Base-by-base conservation (phyloP, 1,140 invertebrate genomes). In the Aporrectodea caliginosa region DNA sequence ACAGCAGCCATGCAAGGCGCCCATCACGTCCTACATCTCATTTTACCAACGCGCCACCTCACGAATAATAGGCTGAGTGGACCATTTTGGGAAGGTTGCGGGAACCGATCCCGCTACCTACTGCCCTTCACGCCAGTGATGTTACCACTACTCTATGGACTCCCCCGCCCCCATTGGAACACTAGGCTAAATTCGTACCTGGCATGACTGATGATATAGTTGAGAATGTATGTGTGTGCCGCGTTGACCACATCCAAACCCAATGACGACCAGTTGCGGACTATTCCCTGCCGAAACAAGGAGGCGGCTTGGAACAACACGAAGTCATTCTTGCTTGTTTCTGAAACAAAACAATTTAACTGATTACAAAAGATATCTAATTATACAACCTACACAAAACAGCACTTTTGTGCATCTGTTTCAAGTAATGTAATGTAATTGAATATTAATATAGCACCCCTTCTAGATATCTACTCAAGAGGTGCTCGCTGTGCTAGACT, bases 241-340 rank as follows among this genome's bases (percentile, higher is more conserved):
- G 92, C 91, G 71, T 90, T 89, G 72, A 93, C 92, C 87, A 94
- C 92, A 77, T 89, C 89, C 79, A 91, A 89, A 35, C 90, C 88
- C 43, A 96, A 83, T 81, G 91, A 87, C 27, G 89, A 88, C 94
- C 94, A 96, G 90, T 96, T 94, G 86, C 93, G 90, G 73, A 96
- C 92, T 6, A 96, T 86, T 33, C 93, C 93, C 82, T 92, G 91
- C 88, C 95, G 95, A 78, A 97, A 88, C n/a, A 95, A 90, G 78
- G 92, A 92, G 2, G 93, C 93, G 81, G 93, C 91, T 89, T 96
- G 94, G 90, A 95, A 96, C 73, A 95, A 86, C 2, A 96, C 93
- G 90, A 94, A 94, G 84, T 94, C 93, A 79, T 92, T 91, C 77
- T 91, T 89, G 79, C 92, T 93, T 68, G 91, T 92, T 88, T 95